These are phyloP conservation scores for Bombus difficillimus DNA, from an alignment of 1,140 invertebrate genomes.

Conservation along the genomic window DNA sequence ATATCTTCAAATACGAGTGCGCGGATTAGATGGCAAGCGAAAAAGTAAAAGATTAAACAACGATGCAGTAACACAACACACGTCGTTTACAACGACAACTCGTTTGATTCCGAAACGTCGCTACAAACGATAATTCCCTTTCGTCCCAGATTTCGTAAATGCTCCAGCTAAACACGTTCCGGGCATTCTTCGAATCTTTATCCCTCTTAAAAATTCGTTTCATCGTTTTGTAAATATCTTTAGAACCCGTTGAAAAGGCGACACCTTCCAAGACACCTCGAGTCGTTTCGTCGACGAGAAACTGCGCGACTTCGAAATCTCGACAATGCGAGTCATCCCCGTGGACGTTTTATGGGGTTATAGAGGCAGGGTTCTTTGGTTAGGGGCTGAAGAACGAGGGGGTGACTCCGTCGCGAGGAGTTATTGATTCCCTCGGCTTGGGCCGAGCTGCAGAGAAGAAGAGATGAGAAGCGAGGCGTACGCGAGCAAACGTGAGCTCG, in stretches of 20 bases:
- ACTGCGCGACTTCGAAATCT: not conserved
- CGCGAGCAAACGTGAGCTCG: slow-evolving; percentile 61
- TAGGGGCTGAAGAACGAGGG: slow-evolving; percentile 67
- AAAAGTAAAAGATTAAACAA: too few relatives aligned
- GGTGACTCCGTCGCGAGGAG: slow-evolving; percentile 74
- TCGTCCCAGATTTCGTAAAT: not conserved
- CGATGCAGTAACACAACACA: too few relatives aligned
- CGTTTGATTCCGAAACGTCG: too few relatives aligned
- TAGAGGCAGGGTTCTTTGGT: slow-evolving; percentile 60
- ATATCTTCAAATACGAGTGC: too few relatives aligned
- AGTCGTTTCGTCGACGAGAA: not conserved
- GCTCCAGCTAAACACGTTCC: too few relatives aligned
- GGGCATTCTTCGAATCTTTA: not conserved
- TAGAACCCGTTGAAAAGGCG: not conserved
- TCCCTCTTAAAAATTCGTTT: not conserved
- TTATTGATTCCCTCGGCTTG: slow-evolving; percentile 77
- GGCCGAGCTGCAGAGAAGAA: slow-evolving; percentile 53
- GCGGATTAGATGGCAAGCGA: too few relatives aligned
- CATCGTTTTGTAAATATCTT: not conserved
- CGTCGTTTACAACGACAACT: too few relatives aligned
- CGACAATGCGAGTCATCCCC: slow-evolving; percentile 35
- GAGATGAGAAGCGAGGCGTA: slow-evolving; percentile 59
- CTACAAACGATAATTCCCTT: too few relatives aligned
- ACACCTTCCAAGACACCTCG: not conserved
- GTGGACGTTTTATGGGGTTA: slow-evolving; percentile 66